phyloP scores from a whole-genome alignment of 2,888 invertebrate genomes.

The Cheilosia vernalis region DNA sequence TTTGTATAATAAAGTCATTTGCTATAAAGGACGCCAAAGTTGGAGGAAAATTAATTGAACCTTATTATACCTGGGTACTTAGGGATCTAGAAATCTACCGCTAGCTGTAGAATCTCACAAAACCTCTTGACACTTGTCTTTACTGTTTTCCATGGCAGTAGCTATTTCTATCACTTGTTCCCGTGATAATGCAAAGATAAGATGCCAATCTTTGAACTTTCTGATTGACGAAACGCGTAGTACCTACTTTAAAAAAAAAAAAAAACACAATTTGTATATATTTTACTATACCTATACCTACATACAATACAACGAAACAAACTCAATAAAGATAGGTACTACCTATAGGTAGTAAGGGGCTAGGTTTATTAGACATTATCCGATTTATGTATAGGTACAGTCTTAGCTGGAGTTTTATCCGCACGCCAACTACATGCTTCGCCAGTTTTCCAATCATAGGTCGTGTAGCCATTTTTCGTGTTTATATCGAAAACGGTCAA shows the following conservation, averaged over 20 bases:
- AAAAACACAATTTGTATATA: not conserved
- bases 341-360: not conserved
- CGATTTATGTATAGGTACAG: conserved; percentile 11
- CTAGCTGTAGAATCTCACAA: not conserved
- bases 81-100: no score
- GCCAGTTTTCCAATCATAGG: not conserved
- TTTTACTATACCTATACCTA: not conserved
- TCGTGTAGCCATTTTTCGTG: conserved; percentile 20
- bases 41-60: not conserved
- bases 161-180: conserved; percentile 52
- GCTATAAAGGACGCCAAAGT: no score
- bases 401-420: conserved; percentile 29
- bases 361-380: not conserved
- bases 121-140: not conserved
- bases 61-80: no score
- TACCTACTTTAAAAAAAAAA: conserved; percentile 21
- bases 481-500: conserved; percentile 27
- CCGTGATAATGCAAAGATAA: conserved; percentile 46
- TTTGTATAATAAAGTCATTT: no score
- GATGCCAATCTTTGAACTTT: conserved; percentile 51
- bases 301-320: not conserved
- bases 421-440: conserved; percentile 40
- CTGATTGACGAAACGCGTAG: conserved; percentile 35
- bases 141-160: conserved; percentile 19
- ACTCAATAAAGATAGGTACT: not conserved